These are phyloP conservation scores for Allygus modestus DNA, from an alignment of 2,888 invertebrate species.

Conservation along the genomic window DNA sequence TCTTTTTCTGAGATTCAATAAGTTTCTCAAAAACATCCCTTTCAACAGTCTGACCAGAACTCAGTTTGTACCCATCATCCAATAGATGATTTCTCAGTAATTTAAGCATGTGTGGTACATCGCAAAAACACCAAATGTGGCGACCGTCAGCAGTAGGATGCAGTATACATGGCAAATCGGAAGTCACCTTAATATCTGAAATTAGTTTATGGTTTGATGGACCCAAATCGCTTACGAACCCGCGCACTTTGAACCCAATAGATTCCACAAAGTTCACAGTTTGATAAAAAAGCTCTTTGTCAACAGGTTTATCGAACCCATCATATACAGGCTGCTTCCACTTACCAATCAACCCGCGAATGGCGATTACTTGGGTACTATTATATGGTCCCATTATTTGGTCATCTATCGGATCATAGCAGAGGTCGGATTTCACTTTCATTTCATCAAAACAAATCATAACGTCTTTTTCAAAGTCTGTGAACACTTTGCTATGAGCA, in stretches of 20 bases:
- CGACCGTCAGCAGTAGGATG: not conserved
- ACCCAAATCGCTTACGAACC: not conserved
- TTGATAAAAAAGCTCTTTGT: not conserved
- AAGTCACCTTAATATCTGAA: not conserved
- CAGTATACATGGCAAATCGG: not conserved
- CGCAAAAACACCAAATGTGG: not conserved
- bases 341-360: not conserved
- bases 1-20: not conserved
- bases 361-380: not conserved
- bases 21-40: not conserved
- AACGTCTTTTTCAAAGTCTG: constrained; percentile 11
- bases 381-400: constrained; percentile 9
- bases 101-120: constrained; percentile 15
- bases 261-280: not conserved
- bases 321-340: not conserved
- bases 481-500: too few relatives aligned
- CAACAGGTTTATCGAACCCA: not conserved
- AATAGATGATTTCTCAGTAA: not conserved
- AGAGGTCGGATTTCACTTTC: too few relatives aligned
- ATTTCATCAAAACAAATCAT: too few relatives aligned
- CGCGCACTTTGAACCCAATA: not conserved
- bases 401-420: too few relatives aligned
- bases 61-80: not conserved
- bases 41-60: not conserved
- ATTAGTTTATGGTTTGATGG: too few relatives aligned